Evolutionary conservation across 2,888 invertebrate species (phyloP).

Genomic region (Patella depressa): DNA sequence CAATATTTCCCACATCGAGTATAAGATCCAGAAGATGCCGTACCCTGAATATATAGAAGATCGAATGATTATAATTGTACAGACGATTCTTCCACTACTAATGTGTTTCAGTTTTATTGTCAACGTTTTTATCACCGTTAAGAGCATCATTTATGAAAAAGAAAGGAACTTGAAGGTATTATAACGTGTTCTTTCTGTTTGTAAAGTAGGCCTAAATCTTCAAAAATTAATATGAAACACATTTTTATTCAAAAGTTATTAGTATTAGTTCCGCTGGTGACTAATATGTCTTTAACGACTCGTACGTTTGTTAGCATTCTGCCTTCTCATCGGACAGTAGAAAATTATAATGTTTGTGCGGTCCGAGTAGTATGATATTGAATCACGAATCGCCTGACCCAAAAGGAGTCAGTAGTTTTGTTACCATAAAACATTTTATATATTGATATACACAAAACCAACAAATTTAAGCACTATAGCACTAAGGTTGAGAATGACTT

Average conservation of each 20-base stretch:
- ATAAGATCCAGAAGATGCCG: conserved; percentile 77
- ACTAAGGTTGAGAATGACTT: too few species aligned
- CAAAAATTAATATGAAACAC: too few species aligned
- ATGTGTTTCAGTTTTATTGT: conserved; percentile 86
- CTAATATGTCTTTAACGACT: too few species aligned
- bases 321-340: too few species aligned
- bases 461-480: conserved; percentile 26
- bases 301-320: too few species aligned
- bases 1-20: conserved; percentile 69
- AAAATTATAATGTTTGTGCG: too few species aligned
- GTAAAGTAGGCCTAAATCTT: too few species aligned
- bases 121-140: conserved; percentile 83
- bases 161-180: conserved; percentile 74
- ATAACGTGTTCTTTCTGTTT: too few species aligned
- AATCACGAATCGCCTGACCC: too few species aligned
- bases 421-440: background rate
- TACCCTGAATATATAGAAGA: conserved; percentile 82
- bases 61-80: conserved; percentile 78
- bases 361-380: too few species aligned
- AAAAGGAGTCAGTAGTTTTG: background rate
- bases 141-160: conserved; percentile 82
- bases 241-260: too few species aligned
- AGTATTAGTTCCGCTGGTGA: background rate
- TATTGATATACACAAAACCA: conserved; percentile 9
- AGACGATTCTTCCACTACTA: conserved; percentile 81